Percentiles rank a stretch among this genome's conserved stretches.
Evolutionary conservation across 2,888 invertebrate genomes (phyloP).

Genomic region (Tetropium fuscum): DNA sequence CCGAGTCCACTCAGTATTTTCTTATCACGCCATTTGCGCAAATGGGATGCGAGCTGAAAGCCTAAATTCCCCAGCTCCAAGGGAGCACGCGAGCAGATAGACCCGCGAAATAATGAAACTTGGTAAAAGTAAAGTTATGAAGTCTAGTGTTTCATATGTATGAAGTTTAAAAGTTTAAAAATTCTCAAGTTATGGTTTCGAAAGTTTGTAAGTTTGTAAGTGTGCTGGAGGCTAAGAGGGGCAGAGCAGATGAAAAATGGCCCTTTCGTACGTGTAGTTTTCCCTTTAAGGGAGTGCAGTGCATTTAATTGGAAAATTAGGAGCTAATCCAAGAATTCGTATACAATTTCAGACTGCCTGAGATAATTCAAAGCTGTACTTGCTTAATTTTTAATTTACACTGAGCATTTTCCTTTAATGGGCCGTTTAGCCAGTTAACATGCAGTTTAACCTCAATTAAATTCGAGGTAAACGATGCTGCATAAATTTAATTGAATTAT

Average conservation of each 20-base stretch:
- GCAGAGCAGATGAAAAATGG: slow-evolving; percentile 43
- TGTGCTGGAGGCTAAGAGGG: slow-evolving; percentile 34
- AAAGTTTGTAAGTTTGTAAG: slow-evolving; percentile 42
- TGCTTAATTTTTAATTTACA: slow-evolving; percentile 15
- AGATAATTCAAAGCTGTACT: neutral
- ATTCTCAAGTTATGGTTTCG: slow-evolving; percentile 47
- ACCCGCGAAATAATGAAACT: slow-evolving; percentile 43
- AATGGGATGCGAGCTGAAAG: slow-evolving; percentile 1
- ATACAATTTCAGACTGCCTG: slow-evolving; percentile 9
- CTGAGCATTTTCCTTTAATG: slow-evolving; percentile 20
- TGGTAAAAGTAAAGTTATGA: slow-evolving; percentile 48
- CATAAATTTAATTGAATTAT: slow-evolving; percentile 25
- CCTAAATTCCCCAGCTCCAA: slow-evolving; percentile 1
- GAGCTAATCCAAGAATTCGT: slow-evolving; percentile 34
- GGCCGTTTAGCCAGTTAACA: slow-evolving; percentile 19
- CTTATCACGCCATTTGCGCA: neutral
- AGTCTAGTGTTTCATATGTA: slow-evolving; percentile 54
- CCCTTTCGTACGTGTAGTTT: slow-evolving; percentile 30
- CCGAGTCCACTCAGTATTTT: neutral
- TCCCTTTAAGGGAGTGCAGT: slow-evolving; percentile 30
- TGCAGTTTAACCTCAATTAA: slow-evolving; percentile 26
- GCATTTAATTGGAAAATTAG: slow-evolving; percentile 38
- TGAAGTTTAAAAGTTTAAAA: slow-evolving; percentile 50
- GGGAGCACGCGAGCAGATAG: slow-evolving; percentile 28
- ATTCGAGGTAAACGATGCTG: slow-evolving; percentile 9